Base-by-base conservation (phyloP, 2,888 invertebrate species). In the Girardia tigrina region DNA sequence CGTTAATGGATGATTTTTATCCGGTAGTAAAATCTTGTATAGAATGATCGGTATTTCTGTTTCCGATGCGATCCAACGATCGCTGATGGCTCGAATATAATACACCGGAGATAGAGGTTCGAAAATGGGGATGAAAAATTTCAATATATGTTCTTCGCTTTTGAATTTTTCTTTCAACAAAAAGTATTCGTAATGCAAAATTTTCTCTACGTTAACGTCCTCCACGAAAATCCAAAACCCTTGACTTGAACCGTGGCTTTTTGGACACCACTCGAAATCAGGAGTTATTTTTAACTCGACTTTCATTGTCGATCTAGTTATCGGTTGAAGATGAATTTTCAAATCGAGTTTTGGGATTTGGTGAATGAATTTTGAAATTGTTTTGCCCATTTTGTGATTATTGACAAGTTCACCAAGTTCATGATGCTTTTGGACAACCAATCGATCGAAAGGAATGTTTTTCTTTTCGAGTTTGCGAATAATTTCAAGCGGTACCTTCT, bases 241-340 rank as follows among this genome's bases (percentile, higher is more conserved):
- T 81, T 75, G 78, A 1, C 89, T 87, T 75, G 87, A 87, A 28
- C 89, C 89, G 80, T 88, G 88, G 27, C 91, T 87, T 86, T 94
- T 95, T 78, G 95, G 95, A 80, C 98, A 97, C 98, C 98, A 98
- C 81, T 95, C 92, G 85, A 98, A 98, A 85, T 99, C 97, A 0
- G 98, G 97, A 0, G 94, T 94, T 77, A 98, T 92, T 0, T 95
- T 95, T 20, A 99, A 86, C 84, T 98, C 97, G 0, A 99, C 94
- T 75, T 93, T 87, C 26, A 98, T 86, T 0, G 95, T 97, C 20
- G 86, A 87, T 76, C 88, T 82, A 0, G 98, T 99, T 78, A 98
- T 93, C 0, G 98, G 98, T 83, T 97, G 95, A 79, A 99, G 94
- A 82, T 97, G 94, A 0, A 97, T 95, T 0, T 93, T 90, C 8